Evolutionary conservation across 2,888 invertebrate species (phyloP).

Genomic region (Hecatera dysodea): DNA sequence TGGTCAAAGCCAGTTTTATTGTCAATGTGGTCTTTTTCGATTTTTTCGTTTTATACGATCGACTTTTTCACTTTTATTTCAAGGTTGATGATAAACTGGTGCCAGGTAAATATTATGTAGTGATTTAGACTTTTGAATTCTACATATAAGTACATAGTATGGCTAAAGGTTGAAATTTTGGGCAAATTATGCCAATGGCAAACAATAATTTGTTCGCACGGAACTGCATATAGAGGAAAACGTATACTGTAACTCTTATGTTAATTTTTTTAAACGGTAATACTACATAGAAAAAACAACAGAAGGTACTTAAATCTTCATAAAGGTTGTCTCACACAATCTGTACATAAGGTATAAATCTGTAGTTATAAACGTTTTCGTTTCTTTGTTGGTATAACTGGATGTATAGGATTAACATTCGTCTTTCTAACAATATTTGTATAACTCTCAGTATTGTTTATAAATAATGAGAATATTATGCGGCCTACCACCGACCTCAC

Average conservation of each 20-base stretch:
- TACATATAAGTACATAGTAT: too few species aligned
- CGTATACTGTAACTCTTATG: background rate
- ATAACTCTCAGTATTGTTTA: constrained; percentile 37
- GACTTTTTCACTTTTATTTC: constrained; percentile 50
- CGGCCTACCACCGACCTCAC: constrained; percentile 49
- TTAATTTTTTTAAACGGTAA: background rate
- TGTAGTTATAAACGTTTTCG: constrained; percentile 10
- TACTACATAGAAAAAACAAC: background rate
- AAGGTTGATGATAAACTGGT: constrained; percentile 21
- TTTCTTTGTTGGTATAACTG: constrained; percentile 33
- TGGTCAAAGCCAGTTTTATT: constrained; percentile 53
- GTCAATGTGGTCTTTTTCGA: constrained; percentile 32
- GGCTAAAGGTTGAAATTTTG: too few species aligned
- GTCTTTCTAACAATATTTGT: constrained; percentile 18
- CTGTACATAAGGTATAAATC: constrained; percentile 14
- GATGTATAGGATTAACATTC: constrained; percentile 36
- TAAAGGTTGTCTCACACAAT: background rate
- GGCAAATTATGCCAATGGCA: too few species aligned
- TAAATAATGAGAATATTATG: constrained; percentile 61
- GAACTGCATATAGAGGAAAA: background rate
- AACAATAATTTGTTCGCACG: background rate
- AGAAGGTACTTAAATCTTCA: background rate
- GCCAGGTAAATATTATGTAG: constrained; percentile 5
- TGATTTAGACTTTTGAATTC: background rate
- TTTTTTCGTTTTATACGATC: constrained; percentile 19